Evolutionary conservation across 2,797 vertebrate species (phyloP), one percentile per base, ranked within the genome.

Genomic region (Acropternis orthonyx): DNA sequence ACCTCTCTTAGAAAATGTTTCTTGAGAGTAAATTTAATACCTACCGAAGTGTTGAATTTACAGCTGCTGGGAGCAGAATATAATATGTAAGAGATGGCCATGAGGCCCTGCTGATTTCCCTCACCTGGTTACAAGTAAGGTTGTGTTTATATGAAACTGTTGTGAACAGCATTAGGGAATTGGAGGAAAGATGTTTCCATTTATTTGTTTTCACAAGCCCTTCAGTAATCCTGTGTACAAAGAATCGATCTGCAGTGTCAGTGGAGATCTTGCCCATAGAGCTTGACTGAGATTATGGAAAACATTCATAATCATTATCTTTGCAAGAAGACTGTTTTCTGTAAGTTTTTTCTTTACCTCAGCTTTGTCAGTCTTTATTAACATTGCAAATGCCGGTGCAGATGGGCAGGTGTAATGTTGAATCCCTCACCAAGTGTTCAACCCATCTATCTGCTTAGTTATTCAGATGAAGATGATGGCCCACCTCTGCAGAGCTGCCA

Each of bases 11-110:
- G 92, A 94, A 95, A 94, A 95, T 92, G 77, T 91, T 97, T 93
- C 84, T 92, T 95, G 78, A 95, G 94, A 92, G 92, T 72, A 93
- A 93, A 96, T 96, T 94, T 97, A 97, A 93, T 93, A 86, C 68
- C 88, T 87, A 95, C 89, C 0, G 30, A 96, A 93, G 87, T 92
- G 93, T 89, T 92, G 93, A 87, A 95, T 94, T 95, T 95, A 85
- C 92, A 89, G 92, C 93, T 96, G 67, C 86, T 91, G 68, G 49
- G 54, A 93, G 61, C 63, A 87, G 93, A 92, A 88, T 87, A 65
- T 92, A 85, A 55, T 90, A 92, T 55, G 63, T 89, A 90, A 80
- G 92, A 87, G 89, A 44, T 39, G 83, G 81, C 80, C 92, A 68
- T 19, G 84, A 91, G 81, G 61, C 68, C 54, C 56, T 1, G 12